Base-by-base conservation (phyloP, 2,113 vertebrate genomes). In the Rhinichthys klamathensis region DNA sequence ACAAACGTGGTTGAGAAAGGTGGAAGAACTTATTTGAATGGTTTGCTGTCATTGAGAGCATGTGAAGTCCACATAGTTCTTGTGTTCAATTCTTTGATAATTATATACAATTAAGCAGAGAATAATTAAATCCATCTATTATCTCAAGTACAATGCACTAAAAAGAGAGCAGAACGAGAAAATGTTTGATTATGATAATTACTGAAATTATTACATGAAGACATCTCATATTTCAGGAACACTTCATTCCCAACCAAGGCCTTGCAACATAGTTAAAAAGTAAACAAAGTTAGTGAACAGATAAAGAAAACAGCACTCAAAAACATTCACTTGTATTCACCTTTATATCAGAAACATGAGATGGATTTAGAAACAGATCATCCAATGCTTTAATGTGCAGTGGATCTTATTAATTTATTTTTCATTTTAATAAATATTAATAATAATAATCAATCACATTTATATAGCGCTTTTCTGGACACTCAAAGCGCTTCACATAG, bases 141-240 rank as follows among this genome's bases (percentile, higher is more conserved):
- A 86, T 88, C 44, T 81, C 76, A 80, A 88, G 58, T 75, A 80
- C 72, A 85, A 83, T 77, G 73, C 77, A 23, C 30, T 23, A 65
- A 83, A 67, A 85, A 85, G 70, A 49, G 80, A 46, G 16, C 78
- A 88, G 61, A 83, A 77, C 1, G 69, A 67, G 74, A 85, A 77
- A 86, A 86, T 61, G 49, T 51, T 25, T 81, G 69, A 86, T 85
- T 86, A 80, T 77, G 70, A 84, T 86, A 86, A 86, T 86, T 84
- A 81, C 77, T 61, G 49, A 82, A 86, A 84, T 84, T 76, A 65
- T 86, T 82, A 67, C 76, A 84, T 75, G 60, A 73, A 61, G 35
- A 86, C 35, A 51, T 84, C 69, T 80, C 78, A 25, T 83, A 73
- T 85, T 83, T 86, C 74, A 76, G 60, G 58, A 67, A 60, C n/a